phyloP scores from a whole-genome alignment of 2,113 vertebrate species.

The Chitala chitala region DNA sequence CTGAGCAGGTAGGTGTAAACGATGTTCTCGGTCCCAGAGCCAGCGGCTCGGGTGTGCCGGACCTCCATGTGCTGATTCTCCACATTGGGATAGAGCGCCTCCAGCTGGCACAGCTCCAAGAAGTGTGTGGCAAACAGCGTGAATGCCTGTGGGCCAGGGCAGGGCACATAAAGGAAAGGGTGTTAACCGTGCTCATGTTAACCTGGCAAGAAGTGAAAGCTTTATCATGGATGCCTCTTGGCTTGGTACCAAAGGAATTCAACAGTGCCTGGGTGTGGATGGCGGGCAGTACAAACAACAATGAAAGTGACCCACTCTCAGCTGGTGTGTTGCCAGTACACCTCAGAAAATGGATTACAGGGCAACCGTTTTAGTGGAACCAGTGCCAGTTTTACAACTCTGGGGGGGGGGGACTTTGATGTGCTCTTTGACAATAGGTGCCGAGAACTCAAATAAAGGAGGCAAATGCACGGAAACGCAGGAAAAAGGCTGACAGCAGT shows the following conservation, averaged over 20 bases:
- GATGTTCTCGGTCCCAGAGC: slow-evolving; percentile 68
- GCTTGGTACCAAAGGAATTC: neutral
- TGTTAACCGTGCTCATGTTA: slow-evolving; percentile 1
- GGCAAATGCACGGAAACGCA: neutral
- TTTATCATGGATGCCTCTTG: neutral
- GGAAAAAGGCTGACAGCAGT: neutral
- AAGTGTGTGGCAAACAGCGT: slow-evolving; percentile 93
- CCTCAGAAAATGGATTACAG: neutral
- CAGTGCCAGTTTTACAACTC: neutral
- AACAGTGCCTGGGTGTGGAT: neutral
- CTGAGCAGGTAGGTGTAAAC: slow-evolving; percentile 80
- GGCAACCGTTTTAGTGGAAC: neutral
- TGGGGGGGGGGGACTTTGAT: no score
- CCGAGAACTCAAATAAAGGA: no score
- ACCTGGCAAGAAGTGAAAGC: neutral
- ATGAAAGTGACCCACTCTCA: neutral
- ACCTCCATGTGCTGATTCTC: slow-evolving; percentile 94
- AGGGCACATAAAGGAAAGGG: neutral
- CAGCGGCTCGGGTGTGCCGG: slow-evolving; percentile 67
- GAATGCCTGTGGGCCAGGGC: slow-evolving; percentile 70
- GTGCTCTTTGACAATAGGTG: no score
- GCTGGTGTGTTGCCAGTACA: neutral
- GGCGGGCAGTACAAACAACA: neutral
- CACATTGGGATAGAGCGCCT: slow-evolving; percentile 82
- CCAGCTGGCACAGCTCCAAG: slow-evolving; percentile 84